Conservation (phyloP, 2,888 invertebrate genomes). For the Sminthurides aquaticus region DNA sequence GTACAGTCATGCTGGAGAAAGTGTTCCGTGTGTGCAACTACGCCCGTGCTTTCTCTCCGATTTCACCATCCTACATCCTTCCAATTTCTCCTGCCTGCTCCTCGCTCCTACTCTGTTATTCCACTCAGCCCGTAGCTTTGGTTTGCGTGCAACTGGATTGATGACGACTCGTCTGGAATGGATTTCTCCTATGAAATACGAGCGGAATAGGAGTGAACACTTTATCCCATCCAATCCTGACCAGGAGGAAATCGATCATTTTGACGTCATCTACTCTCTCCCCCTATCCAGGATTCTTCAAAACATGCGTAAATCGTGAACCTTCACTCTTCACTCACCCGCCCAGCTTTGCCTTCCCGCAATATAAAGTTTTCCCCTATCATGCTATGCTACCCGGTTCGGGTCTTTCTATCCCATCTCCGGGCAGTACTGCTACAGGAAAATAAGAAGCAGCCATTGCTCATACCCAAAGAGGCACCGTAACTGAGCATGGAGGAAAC, state of each 20-base stretch:
- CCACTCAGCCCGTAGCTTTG: not conserved
- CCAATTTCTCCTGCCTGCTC: no score
- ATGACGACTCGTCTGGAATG: not conserved
- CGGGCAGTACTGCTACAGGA: no score
- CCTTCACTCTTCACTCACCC: slow-evolving; percentile 4
- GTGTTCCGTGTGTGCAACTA: no score
- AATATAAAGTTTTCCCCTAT: no score
- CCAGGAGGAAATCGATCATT: slow-evolving; percentile 22
- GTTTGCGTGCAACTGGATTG: not conserved
- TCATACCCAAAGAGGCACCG: no score
- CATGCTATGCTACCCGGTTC: no score
- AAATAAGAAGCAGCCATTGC: no score
- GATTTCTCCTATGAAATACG: not conserved
- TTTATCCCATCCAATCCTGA: slow-evolving; percentile 21
- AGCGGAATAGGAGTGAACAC: slow-evolving; percentile 1
- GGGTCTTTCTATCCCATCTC: no score
- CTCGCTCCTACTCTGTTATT: not conserved
- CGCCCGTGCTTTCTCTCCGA: no score
- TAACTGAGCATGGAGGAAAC: not conserved
- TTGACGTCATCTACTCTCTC: slow-evolving; percentile 21
- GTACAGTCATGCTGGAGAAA: no score
- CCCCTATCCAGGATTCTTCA: slow-evolving; percentile 12
- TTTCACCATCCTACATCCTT: no score
- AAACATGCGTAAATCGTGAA: slow-evolving; percentile 26
- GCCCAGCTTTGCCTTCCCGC: no score